These are phyloP conservation scores for Epizoanthus ramosus DNA, from an alignment of 92 coral and sea anemone genomes.

Conservation along the genomic window DNA sequence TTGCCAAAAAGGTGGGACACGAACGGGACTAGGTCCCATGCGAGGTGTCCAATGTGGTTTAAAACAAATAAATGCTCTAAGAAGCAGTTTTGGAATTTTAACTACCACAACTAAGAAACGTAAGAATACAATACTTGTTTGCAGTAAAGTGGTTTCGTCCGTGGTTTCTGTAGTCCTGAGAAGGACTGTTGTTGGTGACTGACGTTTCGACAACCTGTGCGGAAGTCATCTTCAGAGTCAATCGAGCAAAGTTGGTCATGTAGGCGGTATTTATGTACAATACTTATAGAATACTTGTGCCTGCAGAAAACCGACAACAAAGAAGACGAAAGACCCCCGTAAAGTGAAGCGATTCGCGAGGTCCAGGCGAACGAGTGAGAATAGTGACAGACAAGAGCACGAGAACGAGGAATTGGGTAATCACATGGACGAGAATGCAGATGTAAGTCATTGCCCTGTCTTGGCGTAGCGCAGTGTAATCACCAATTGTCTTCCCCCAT, in stretches of 20 bases:
- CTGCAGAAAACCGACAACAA: constrained; percentile 33
- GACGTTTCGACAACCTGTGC: too few species aligned
- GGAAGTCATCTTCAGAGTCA: too few species aligned
- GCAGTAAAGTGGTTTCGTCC: too few species aligned
- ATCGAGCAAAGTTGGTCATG: too few species aligned
- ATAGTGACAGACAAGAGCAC: constrained; percentile 4
- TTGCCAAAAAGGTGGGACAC: too few species aligned
- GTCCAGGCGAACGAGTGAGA: constrained; percentile 24
- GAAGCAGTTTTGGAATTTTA: background rate
- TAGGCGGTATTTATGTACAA: too few species aligned
- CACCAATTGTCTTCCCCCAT: too few species aligned
- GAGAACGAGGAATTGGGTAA: constrained; percentile 25
- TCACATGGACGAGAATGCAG: background rate
- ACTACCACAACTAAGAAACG: too few species aligned
- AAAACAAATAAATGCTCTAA: background rate
- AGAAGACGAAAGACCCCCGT: constrained; percentile 42
- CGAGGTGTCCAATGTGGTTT: too few species aligned
- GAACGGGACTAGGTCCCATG: too few species aligned
- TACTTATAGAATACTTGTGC: background rate
- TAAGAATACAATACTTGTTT: background rate
- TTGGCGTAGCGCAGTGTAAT: background rate
- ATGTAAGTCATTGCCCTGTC: background rate
- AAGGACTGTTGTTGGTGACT: too few species aligned
- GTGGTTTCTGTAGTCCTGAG: too few species aligned
- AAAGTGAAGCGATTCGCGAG: constrained; percentile 43